A percentile compares a stretch with the other conserved stretches of the same genome.
These are phyloP conservation scores for Sandelia bainsii DNA, from an alignment of 2,797 vertebrate species.

Conservation along the genomic window DNA sequence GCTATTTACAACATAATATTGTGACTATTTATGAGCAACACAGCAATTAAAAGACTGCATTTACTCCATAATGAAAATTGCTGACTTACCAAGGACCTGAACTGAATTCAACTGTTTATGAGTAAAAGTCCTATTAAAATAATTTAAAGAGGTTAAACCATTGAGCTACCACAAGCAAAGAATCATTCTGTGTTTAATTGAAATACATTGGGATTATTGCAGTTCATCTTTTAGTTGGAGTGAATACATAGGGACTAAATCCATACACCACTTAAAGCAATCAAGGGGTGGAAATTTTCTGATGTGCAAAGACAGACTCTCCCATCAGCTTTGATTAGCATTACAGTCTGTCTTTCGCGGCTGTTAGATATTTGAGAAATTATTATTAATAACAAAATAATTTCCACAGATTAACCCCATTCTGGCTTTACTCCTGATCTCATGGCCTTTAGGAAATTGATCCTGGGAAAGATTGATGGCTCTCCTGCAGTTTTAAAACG, in stretches of 20 bases:
- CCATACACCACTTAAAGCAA: conserved; percentile 66
- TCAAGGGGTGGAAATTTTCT: conserved; percentile 66
- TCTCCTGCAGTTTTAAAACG: conserved; percentile 78
- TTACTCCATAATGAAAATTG: conserved; percentile 56
- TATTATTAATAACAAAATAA: conserved; percentile 90
- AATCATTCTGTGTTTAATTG: conserved; percentile 35
- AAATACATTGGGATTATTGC: conserved; percentile 57
- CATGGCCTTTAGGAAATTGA: conserved; percentile 86
- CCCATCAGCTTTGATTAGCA: conserved; percentile 87
- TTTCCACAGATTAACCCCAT: conserved; percentile 88
- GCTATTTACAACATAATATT: conserved; percentile 73
- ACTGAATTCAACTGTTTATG: conserved; percentile 49
- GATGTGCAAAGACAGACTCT: conserved; percentile 77
- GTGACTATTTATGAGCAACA: conserved; percentile 70
- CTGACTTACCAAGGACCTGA: conserved; percentile 32
- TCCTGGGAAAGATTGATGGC: conserved; percentile 86
- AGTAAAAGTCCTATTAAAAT: conserved; percentile 44
- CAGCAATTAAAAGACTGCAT: conserved; percentile 67
- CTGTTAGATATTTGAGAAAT: conserved; percentile 86
- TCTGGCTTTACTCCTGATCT: conserved; percentile 82
- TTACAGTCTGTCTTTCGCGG: conserved; percentile 84
- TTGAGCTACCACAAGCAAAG: conserved; percentile 21
- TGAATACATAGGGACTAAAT: conserved; percentile 58
- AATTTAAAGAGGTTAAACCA: conserved; percentile 48
- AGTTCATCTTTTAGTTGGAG: conserved; percentile 44